A percentile compares a stretch with the other conserved stretches of the same genome.
These are phyloP conservation scores for Clytia hemisphaerica DNA, from an alignment of 30 jellyfish, hydroid and myxozoan genomes.

Conservation along the genomic window DNA sequence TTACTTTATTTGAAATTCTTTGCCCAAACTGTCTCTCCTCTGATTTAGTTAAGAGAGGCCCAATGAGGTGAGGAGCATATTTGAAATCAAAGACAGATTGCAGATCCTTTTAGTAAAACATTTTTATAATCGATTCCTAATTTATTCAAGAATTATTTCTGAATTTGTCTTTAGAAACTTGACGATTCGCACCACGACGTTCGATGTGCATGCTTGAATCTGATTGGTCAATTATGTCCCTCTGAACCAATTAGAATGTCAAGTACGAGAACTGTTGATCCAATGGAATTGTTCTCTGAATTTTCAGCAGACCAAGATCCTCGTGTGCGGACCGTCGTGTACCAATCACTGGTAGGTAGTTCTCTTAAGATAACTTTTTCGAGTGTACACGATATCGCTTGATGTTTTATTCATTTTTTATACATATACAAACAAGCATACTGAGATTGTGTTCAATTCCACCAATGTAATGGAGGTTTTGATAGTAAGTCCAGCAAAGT, in stretches of 20 bases:
- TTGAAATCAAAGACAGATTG: too few species aligned
- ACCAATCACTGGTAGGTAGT: conserved; percentile 68
- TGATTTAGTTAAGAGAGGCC: too few species aligned
- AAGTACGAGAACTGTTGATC: conserved; percentile 54
- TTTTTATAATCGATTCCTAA: too few species aligned
- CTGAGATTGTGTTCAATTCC: too few species aligned
- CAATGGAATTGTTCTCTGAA: conserved; percentile 66
- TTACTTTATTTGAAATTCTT: neutral
- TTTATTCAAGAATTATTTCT: neutral
- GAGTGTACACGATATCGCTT: neutral
- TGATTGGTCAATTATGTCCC: conserved; percentile 62
- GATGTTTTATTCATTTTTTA: neutral
- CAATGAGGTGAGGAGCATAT: too few species aligned
- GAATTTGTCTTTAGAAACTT: conserved; percentile 32
- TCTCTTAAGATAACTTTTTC: neutral
- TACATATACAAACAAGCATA: too few species aligned
- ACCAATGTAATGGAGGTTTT: too few species aligned
- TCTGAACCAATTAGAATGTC: conserved; percentile 52
- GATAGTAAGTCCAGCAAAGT: too few species aligned
- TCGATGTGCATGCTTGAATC: conserved; percentile 48
- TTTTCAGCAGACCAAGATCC: conserved; percentile 90
- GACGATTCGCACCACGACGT: conserved; percentile 80
- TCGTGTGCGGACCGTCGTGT: conserved; percentile 71
- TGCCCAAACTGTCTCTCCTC: neutral
- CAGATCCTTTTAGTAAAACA: too few species aligned